Evolutionary conservation across 2,113 vertebrate species (phyloP).

Genomic region (Eulemur rufifrons): DNA sequence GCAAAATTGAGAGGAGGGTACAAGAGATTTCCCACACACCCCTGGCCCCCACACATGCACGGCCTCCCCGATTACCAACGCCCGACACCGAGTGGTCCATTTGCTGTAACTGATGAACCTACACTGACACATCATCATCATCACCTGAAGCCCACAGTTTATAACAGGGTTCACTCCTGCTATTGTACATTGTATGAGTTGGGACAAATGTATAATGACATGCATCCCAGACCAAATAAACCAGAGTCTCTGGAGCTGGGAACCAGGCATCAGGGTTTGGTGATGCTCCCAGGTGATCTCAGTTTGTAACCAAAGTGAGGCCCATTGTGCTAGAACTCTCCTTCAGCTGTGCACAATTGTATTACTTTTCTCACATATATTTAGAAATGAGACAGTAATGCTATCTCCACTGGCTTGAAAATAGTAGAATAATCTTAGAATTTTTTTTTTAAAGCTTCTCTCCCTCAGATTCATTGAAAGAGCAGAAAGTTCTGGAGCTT

Average conservation of each 20-base stretch:
- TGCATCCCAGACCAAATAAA: neutral
- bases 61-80: neutral
- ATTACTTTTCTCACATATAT: neutral
- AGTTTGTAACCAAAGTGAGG: neutral
- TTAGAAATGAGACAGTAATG: neutral
- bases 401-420: neutral
- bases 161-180: neutral
- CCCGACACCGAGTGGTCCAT: neutral
- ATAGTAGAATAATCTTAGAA: neutral
- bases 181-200: neutral
- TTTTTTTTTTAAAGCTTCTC: neutral
- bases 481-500: neutral
- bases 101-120: neutral
- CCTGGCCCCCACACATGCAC: neutral
- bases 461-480: neutral
- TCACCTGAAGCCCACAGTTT: neutral
- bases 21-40: neutral
- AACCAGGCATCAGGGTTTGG: neutral
- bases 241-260: neutral
- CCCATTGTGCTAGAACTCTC: neutral
- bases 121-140: no score
- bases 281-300: neutral
- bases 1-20: neutral
- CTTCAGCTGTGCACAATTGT: neutral
- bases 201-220: neutral